Evolutionary conservation across 2,888 invertebrate species (phyloP), one percentile per base, ranked within the genome.

Genomic region (Chrysomela aeneicollis): DNA sequence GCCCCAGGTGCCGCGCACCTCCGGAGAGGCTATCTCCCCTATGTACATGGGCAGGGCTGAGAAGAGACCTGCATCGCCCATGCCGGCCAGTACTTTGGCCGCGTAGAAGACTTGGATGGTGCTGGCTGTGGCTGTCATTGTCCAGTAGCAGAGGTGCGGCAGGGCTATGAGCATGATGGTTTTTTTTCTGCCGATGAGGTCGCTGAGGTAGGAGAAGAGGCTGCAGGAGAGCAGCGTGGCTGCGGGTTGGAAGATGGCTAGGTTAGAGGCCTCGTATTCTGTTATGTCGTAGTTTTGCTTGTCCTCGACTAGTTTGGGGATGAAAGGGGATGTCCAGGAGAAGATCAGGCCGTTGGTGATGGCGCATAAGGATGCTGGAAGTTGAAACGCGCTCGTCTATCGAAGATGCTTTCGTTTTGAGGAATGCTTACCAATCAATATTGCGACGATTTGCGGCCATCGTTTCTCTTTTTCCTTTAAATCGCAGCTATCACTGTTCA

Each of bases 251-350:
- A 80, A 73, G 4, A 79, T 75, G 0, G 75, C 77, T 52, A 80
- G 75, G 62, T 79, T 78, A 0, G 80, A 79, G 3, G 78, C 78
- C 71, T 80, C 70, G 17, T 78, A 78, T 62, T 77, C 73, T 1
- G 77, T 76, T 22, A 81, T 73, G 35, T 78, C 72, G 42, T 74
- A 72, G 6, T 73, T 72, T 9, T 71, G 70, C 54, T 77, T 73
- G 47, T 76, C 76, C 30, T 73, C 70, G 26, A 76, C 70, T 3
- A 81, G 71, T 64, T 74, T 74, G 30, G 78, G 77, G 19, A 80
- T 74, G 10, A 79, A 76, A 21, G 81, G 80, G 21, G 81, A 79
- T 32, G 80, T 72, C 81, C 81, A 81, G n/a, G 71, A 65, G 22
- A 70, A 66, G 0, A 68, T 50, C 12, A 76, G 61, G 1, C 78